Conservation (phyloP, 2,113 vertebrate genomes). For the Prinia subflava region DNA sequence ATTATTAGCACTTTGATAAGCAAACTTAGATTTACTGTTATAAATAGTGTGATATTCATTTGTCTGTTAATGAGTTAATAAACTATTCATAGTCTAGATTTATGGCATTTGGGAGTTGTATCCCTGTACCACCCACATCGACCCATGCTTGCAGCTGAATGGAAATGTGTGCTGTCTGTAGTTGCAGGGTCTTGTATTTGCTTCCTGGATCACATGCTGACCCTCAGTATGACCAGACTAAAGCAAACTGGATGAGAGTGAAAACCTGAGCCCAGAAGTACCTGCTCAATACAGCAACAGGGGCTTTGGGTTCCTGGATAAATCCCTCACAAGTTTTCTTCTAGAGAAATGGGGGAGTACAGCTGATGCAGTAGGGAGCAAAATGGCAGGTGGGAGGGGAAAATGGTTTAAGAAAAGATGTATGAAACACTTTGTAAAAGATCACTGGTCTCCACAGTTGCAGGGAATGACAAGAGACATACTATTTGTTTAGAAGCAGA, state of each 20-base stretch:
- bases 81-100: not conserved
- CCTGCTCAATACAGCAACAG: not conserved
- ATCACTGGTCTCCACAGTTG: not conserved
- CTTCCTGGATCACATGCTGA: not conserved
- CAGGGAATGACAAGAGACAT: not conserved
- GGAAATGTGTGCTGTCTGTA: not conserved
- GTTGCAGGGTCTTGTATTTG: not conserved
- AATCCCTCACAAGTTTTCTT: not conserved
- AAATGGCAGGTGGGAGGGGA: not conserved
- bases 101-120: not conserved
- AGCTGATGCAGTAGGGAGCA: not conserved
- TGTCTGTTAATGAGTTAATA: not conserved
- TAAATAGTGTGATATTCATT: not conserved
- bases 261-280: not conserved
- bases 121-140: not conserved
- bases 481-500: not conserved
- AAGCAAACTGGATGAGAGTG: not conserved
- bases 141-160: not conserved
- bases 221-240: not conserved
- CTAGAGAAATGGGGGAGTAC: not conserved
- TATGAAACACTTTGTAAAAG: rapidly evolving
- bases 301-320: not conserved
- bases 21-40: not conserved
- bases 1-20: not conserved
- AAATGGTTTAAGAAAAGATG: not conserved